Evolutionary conservation across 2,888 invertebrate genomes (phyloP), one percentile per base, ranked within the genome.

Genomic region (Phymatocera aterrima): DNA sequence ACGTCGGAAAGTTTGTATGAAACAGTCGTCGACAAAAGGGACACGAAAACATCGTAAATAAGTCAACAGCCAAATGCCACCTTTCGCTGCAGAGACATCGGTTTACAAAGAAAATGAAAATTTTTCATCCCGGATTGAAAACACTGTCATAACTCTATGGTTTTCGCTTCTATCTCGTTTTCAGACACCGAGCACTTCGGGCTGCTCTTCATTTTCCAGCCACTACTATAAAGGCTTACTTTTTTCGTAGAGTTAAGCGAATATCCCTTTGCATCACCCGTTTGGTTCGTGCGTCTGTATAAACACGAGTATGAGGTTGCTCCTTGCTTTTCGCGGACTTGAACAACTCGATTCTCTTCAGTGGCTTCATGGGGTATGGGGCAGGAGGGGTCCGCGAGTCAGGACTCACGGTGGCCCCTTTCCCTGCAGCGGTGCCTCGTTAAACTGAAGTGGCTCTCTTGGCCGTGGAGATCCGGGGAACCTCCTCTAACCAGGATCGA

Each of bases 361-460:
- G 74, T 74, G 79, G 77, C 78, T 78, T n/a, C n/a, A n/a, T n/a
- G 78, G 70, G 79, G 79, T 72, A 77, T 64, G 78, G 81, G 80
- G 28, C 18, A 37, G 60, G 74, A 75, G 65, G 28, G 74, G 74
- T 57, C 18, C 68, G 61, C 46, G 40, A 79, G 61, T 48, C 72
- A 43, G 77, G 72, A 46, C 75, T 70, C 77, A 64, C 79, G 82
- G 80, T 82, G 81, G 79, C 78, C 80, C 81, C 81, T 88, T 88
- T 87, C 68, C 77, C 74, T 46, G 54, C n/a, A n/a, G n/a, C 64
- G 72, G 72, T 48, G 79, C 31, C 60, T 70, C 79, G 70, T 77
- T 64, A 70, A 70, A 70, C 40, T 70, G 74, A 75, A 68, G 80
- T 64, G 78, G 31, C 77, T 70, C 72, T 61, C 72, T 72, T 74